Evolutionary conservation across 2,888 invertebrate genomes (phyloP).

Genomic region (Pterostichus niger): DNA sequence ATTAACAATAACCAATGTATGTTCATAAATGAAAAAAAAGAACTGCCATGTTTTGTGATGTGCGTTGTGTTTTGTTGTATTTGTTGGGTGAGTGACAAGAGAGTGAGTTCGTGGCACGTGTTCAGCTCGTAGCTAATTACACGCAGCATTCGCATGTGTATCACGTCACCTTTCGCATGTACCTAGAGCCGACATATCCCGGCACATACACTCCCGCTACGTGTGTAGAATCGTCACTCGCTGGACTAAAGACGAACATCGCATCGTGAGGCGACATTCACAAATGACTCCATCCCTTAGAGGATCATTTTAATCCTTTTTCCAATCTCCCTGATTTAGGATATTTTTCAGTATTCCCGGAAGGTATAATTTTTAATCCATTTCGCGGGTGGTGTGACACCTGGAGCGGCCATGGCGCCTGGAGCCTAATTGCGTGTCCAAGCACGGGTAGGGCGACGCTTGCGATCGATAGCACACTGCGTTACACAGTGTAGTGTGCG

Average conservation of each 20-base stretch:
- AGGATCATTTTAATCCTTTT: constrained; percentile 26
- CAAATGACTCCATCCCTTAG: constrained; percentile 6
- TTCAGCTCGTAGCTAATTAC: constrained; percentile 42
- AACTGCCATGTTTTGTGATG: background rate
- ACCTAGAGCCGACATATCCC: constrained; percentile 31
- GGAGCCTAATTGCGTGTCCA: constrained; percentile 40
- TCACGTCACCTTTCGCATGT: constrained; percentile 46
- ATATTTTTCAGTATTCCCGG: constrained; percentile 45
- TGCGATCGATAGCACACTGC: constrained; percentile 18
- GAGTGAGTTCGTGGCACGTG: constrained; percentile 21
- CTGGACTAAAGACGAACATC: constrained; percentile 43
- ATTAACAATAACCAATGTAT: background rate
- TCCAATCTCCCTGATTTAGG: constrained; percentile 38
- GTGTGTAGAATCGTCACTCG: constrained; percentile 42
- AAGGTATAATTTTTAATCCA: constrained; percentile 67
- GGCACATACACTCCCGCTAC: constrained; percentile 53
- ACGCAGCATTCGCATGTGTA: constrained; percentile 52
- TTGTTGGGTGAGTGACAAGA: constrained; percentile 26
- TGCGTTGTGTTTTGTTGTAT: background rate
- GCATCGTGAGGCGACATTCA: background rate
- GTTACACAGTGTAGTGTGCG: background rate
- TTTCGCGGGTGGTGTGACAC: constrained; percentile 43
- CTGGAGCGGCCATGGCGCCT: background rate
- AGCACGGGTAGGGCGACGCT: constrained; percentile 8
- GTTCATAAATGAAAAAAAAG: too few relatives aligned